Conservation (phyloP, 2,797 vertebrate species). For the Chaunax sp. region DNA sequence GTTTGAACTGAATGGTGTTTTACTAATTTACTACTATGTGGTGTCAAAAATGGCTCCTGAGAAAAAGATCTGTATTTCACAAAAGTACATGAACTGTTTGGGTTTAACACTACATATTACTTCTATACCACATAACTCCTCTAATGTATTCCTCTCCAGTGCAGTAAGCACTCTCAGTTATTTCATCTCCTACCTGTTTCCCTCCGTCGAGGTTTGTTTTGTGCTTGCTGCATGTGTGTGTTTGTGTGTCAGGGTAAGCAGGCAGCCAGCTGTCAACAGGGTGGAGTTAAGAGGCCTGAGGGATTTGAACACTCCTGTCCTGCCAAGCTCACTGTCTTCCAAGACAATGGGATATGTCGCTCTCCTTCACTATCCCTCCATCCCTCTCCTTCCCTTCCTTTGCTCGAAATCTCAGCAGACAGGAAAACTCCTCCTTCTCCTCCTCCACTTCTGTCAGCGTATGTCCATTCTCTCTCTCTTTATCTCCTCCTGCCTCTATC, state of each 20-base stretch:
- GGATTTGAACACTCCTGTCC: constrained; percentile 75
- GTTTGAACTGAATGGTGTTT: too few species aligned
- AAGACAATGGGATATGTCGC: constrained; percentile 75
- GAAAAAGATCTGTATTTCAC: too few species aligned
- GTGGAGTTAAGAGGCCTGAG: constrained; percentile 76
- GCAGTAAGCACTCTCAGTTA: constrained; percentile 32
- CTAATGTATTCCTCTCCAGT: constrained; percentile 21
- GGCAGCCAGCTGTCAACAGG: constrained; percentile 79
- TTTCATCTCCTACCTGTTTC: constrained; percentile 42
- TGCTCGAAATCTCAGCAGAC: constrained; percentile 70
- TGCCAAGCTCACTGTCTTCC: constrained; percentile 79
- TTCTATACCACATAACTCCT: background rate
- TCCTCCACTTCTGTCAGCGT: constrained; percentile 68
- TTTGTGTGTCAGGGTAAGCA: constrained; percentile 62
- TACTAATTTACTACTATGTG: too few species aligned
- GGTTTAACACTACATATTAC: too few species aligned
- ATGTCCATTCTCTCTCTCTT: constrained; percentile 71
- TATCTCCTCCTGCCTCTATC: constrained; percentile 66
- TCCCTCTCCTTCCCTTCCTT: constrained; percentile 34
- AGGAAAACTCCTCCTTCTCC: constrained; percentile 61
- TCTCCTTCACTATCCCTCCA: constrained; percentile 51
- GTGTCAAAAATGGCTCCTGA: too few species aligned
- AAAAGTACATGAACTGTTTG: too few species aligned
- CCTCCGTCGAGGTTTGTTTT: constrained; percentile 22
- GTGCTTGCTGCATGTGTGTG: constrained; percentile 45